Evolutionary conservation across 2,888 invertebrate species (phyloP).

Genomic region (Acronicta leporina): DNA sequence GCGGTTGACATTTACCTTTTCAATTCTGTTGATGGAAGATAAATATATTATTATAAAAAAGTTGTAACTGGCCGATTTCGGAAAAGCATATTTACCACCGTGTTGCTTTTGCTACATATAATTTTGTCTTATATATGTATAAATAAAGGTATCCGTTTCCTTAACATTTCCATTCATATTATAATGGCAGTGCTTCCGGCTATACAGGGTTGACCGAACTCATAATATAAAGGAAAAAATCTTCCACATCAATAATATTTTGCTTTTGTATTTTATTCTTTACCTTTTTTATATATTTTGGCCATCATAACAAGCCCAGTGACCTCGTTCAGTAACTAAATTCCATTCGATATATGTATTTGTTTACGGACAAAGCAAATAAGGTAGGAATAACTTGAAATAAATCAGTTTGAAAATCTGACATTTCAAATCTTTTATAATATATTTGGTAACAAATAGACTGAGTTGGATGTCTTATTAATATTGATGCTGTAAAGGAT

Average conservation of each 20-base stretch:
- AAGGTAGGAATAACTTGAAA: not conserved
- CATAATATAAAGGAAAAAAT: constrained; percentile 20
- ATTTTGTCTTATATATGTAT: no score
- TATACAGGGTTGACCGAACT: constrained; percentile 22
- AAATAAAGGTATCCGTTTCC: not conserved
- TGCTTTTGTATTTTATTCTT: constrained; percentile 21
- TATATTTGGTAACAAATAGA: no score
- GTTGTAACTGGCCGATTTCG: no score
- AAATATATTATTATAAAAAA: no score
- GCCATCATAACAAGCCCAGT: constrained; percentile 1
- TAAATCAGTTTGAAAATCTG: not conserved
- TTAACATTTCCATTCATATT: constrained; percentile 35
- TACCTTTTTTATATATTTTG: constrained; percentile 5
- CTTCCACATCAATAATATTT: constrained; percentile 32
- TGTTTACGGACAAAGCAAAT: not conserved
- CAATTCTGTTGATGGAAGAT: no score
- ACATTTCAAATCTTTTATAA: no score
- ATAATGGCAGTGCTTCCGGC: constrained; percentile 26
- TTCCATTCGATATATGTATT: not conserved
- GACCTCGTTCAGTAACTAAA: not conserved
- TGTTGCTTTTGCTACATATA: no score
- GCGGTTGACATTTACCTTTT: no score
- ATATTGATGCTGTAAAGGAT: no score
- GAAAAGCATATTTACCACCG: no score
- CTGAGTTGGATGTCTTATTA: no score